A percentile compares a stretch with the other conserved stretches of the same genome.
Evolutionary conservation across 2,888 invertebrate genomes (phyloP).

Genomic region (Lepidocyrtinus sp.): DNA sequence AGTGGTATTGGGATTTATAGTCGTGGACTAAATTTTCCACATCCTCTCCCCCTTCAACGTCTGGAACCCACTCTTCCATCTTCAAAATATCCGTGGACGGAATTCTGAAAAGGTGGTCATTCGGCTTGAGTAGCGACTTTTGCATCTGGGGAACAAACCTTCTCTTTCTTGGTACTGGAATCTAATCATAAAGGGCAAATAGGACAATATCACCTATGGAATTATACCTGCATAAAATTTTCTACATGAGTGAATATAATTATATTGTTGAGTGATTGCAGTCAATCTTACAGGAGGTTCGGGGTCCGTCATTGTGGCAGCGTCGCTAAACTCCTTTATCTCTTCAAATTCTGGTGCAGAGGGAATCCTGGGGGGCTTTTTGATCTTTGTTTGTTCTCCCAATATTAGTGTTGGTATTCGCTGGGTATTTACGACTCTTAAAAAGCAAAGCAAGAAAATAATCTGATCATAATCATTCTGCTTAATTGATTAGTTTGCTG

Average conservation of each 20-base stretch:
- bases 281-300: background rate
- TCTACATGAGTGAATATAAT: too few relatives aligned
- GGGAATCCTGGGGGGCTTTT: background rate
- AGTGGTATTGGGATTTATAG: background rate
- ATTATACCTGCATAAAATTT: too few relatives aligned
- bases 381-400: background rate
- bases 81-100: conserved; percentile 52
- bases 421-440: background rate
- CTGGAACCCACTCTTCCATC: conserved; percentile 49
- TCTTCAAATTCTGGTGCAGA: background rate
- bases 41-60: conserved; percentile 11
- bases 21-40: conserved; percentile 32
- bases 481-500: too few relatives aligned
- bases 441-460: too few relatives aligned
- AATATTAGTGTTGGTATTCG: conserved; percentile 41
- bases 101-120: conserved; percentile 38
- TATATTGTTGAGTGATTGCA: too few relatives aligned
- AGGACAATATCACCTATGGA: too few relatives aligned
- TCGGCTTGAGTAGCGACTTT: background rate
- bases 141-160: background rate
- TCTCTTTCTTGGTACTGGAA: background rate
- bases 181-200: too few relatives aligned
- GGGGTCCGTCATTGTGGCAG: background rate
- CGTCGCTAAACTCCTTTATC: background rate
- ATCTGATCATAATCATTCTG: too few relatives aligned